phyloP scores from a whole-genome alignment of 2,797 vertebrate species.

The Tenualosa ilisha region DNA sequence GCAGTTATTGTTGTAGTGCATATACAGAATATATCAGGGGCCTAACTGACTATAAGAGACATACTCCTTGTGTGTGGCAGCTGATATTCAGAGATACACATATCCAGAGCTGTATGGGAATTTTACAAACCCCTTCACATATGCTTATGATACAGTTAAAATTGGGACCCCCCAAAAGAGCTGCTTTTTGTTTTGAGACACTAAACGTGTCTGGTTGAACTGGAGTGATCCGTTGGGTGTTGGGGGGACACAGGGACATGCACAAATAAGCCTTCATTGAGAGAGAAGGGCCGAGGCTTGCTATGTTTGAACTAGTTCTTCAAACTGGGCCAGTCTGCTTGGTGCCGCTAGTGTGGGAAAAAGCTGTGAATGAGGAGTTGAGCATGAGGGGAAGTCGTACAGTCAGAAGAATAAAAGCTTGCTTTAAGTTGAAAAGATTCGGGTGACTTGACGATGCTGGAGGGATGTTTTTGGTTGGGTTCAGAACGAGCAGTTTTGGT shows the following conservation, averaged over 20 bases:
- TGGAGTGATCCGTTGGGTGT: background rate
- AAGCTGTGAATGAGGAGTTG: slow-evolving; percentile 65
- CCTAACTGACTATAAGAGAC: too few relatives aligned
- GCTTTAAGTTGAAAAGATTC: slow-evolving; percentile 35
- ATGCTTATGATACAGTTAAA: background rate
- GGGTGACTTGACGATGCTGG: background rate
- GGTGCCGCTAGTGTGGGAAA: slow-evolving; percentile 68
- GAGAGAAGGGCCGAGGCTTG: background rate
- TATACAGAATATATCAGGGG: too few relatives aligned
- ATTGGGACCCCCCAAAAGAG: background rate
- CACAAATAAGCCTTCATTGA: background rate
- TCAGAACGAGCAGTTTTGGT: slow-evolving; percentile 39
- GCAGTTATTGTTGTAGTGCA: too few relatives aligned
- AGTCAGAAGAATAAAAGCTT: slow-evolving; percentile 57
- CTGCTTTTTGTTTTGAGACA: background rate
- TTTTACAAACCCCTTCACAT: background rate
- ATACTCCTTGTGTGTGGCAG: too few relatives aligned
- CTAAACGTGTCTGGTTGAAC: background rate
- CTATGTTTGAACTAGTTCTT: slow-evolving; percentile 57
- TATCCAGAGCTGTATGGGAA: too few relatives aligned
- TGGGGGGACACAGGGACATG: background rate
- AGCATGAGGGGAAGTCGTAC: slow-evolving; percentile 58
- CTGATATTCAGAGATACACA: too few relatives aligned
- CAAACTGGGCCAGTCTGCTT: slow-evolving; percentile 55
- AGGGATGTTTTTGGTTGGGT: slow-evolving; percentile 24